Percentiles rank a stretch among this genome's conserved stretches.
Evolutionary conservation across 2,113 vertebrate species (phyloP).

Genomic region (Lathamus discolor): DNA sequence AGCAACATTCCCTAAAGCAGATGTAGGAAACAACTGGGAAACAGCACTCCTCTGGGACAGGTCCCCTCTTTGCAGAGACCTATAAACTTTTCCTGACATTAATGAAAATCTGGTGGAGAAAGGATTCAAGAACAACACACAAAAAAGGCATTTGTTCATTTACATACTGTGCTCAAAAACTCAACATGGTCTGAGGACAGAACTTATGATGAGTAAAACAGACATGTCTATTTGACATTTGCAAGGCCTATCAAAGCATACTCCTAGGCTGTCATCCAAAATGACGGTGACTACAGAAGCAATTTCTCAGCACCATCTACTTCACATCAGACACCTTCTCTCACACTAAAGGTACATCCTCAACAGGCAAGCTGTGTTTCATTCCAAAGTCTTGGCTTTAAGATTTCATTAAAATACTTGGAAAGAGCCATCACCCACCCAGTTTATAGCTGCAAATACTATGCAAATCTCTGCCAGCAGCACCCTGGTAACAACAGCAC

Average conservation of each 20-base stretch:
- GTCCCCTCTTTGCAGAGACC: background rate
- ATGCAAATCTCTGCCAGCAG: background rate
- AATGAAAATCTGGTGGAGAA: background rate
- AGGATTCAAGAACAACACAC: accelerated
- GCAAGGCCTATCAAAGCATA: background rate
- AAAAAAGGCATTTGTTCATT: background rate
- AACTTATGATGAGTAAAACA: background rate
- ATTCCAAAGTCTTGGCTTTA: background rate
- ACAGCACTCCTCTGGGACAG: background rate
- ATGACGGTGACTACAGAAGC: background rate
- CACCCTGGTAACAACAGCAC: background rate
- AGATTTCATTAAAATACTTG: background rate
- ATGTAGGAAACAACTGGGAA: background rate
- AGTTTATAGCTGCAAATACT: background rate
- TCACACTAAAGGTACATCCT: background rate
- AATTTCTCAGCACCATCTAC: background rate
- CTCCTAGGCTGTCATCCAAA: background rate
- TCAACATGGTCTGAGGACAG: background rate
- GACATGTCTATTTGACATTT: background rate
- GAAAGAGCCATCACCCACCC: background rate
- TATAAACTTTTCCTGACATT: background rate
- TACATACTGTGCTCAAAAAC: background rate
- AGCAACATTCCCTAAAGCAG: background rate
- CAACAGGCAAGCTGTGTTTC: background rate
- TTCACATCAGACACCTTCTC: background rate